Percentiles rank a stretch among this genome's conserved stretches.
Evolutionary conservation across 2,113 vertebrate species (phyloP).

Genomic region (Lamprotornis superbus): DNA sequence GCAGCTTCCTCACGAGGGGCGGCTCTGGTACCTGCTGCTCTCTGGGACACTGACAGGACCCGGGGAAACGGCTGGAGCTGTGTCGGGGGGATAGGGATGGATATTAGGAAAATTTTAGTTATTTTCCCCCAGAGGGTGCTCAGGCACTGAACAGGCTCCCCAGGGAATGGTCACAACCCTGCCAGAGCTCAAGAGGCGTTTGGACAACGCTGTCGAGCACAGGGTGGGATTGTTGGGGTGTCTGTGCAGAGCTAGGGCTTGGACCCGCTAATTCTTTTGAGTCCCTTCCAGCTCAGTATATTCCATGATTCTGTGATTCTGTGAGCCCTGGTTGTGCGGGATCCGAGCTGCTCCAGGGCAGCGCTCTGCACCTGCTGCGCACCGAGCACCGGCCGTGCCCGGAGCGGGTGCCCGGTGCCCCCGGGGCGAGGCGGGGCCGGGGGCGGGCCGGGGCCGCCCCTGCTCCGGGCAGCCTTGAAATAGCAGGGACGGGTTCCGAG

Average conservation of each 20-base stretch:
- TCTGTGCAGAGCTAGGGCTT: not conserved
- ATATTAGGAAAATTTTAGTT: not conserved
- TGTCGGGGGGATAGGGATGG: not conserved
- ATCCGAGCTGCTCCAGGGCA: not conserved
- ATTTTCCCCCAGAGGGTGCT: too few relatives aligned
- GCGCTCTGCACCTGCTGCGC: not conserved
- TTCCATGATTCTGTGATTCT: not conserved
- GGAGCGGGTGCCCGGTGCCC: not conserved
- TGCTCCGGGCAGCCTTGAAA: not conserved
- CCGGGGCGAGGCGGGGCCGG: not conserved
- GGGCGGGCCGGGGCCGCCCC: not conserved
- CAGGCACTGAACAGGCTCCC: not conserved
- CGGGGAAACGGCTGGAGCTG: not conserved
- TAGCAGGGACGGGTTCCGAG: not conserved
- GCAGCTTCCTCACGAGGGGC: not conserved
- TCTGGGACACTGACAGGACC: not conserved
- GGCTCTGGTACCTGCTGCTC: not conserved
- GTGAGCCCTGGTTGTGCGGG: accelerated
- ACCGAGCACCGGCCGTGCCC: accelerated
- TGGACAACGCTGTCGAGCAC: not conserved
- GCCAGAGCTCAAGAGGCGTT: not conserved
- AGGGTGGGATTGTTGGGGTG: not conserved
- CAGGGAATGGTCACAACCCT: not conserved
- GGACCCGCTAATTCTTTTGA: accelerated
- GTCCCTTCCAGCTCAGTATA: not conserved